Evolutionary conservation across 2,113 vertebrate genomes (phyloP), one percentile per base, ranked within the genome.

Genomic region (Rhinoderma darwinii): DNA sequence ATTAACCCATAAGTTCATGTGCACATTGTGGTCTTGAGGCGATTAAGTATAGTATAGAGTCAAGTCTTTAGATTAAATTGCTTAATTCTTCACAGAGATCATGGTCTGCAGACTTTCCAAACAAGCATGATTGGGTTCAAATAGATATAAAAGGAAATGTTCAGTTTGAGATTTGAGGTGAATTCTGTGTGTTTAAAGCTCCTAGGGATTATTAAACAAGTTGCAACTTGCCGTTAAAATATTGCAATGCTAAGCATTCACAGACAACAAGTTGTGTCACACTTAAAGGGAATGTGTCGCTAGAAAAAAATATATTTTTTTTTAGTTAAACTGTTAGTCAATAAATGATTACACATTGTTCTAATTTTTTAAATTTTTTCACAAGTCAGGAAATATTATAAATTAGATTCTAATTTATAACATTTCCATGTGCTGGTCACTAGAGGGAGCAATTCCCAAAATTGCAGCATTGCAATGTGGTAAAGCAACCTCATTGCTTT

Each of bases 1-100:
- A 72, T 72, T 72, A 72, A 72, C 35, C 68, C 18, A 72, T 72
- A 72, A 72, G 39, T 72, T 72, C 20, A 39, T 9, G 41, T 39
- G 32, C 66, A 72, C 37, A 72, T 41, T 72, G 35, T 72, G 68
- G 68, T 72, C 35, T 72, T 41, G 68, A 72, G 68, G 37, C 35
- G 6, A 70, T 70, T 9, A 70, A 37, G 66, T 37, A 70, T 70
- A 35, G 66, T 35, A 41, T 9, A 72, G 41, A 70, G 41, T 72
- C 35, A 39, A 72, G 37, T 8, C 18, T 72, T 72, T 41, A 72
- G 68, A 72, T 72, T 72, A 72, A 39, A 72, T 41, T 41, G 68
- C 68, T 72, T n/a, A n/a, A n/a, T n/a, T 72, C 68, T 72, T 72
- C 37, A 72, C 68, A 72, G 35, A 72, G 68, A 15, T 72, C 30